phyloP scores from a whole-genome alignment of 2,797 vertebrate species.

The Enteromius paludinosus region DNA sequence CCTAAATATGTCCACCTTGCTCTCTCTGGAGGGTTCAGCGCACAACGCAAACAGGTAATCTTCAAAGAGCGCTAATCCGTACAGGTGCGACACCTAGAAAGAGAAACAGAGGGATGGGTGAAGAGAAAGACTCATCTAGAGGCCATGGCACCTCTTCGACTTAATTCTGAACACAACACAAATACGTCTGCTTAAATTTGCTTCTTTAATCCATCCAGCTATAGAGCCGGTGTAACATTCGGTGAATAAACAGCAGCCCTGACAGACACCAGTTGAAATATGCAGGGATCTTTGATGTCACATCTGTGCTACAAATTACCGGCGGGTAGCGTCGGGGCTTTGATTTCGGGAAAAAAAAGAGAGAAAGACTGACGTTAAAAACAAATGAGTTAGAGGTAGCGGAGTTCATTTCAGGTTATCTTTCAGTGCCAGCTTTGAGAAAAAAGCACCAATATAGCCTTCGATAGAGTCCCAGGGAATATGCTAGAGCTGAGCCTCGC shows the following conservation, averaged over 20 bases:
- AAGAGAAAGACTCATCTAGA: slow-evolving; percentile 21
- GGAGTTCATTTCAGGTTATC: slow-evolving; percentile 38
- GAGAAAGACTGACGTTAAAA: slow-evolving; percentile 9
- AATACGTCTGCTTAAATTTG: slow-evolving; percentile 44
- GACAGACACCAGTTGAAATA: slow-evolving; percentile 32
- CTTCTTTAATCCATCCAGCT: slow-evolving; percentile 46
- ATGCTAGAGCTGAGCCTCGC: slow-evolving; percentile 16
- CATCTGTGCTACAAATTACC: slow-evolving; percentile 39
- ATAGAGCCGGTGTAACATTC: neutral
- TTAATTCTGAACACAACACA: slow-evolving; percentile 49
- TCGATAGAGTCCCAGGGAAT: slow-evolving; percentile 23
- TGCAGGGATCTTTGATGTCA: slow-evolving; percentile 43
- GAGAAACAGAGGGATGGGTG: slow-evolving; percentile 8
- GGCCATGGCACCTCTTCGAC: slow-evolving; percentile 29
- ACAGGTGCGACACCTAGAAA: slow-evolving; percentile 81
- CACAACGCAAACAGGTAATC: slow-evolving; percentile 82
- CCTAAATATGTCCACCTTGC: slow-evolving; percentile 73
- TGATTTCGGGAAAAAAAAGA: slow-evolving; percentile 6
- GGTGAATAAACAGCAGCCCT: slow-evolving; percentile 13
- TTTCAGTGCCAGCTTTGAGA: slow-evolving; percentile 19
- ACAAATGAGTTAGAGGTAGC: slow-evolving; percentile 1
- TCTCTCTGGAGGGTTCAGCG: slow-evolving; percentile 69
- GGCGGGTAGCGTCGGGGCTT: neutral
- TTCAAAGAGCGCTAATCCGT: slow-evolving; percentile 85
- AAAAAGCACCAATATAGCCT: slow-evolving; percentile 13